Percentiles rank a stretch among this genome's conserved stretches.
phyloP scores from a whole-genome alignment of 2,113 vertebrate genomes.

The Oenanthe oenanthe region DNA sequence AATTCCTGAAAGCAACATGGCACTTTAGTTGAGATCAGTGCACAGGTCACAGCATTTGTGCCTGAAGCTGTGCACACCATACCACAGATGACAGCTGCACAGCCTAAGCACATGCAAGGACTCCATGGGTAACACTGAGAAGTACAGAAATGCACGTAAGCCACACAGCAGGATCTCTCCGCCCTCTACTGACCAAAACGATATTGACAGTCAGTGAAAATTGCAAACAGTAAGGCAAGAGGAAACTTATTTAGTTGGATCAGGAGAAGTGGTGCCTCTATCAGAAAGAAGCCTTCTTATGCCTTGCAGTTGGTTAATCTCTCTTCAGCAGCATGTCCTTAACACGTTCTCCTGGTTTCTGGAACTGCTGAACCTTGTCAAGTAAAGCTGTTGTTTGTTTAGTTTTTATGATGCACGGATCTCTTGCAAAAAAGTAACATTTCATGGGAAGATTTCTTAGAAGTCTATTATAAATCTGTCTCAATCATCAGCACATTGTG shows the following conservation, averaged over 20 bases:
- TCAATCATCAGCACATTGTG: not conserved
- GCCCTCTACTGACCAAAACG: constrained; percentile 72
- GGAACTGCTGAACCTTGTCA: not conserved
- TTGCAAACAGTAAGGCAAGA: not conserved
- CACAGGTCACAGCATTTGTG: not conserved
- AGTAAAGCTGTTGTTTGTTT: not conserved
- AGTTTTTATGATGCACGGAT: not conserved
- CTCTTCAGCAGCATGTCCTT: not conserved
- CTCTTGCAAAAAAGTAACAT: not conserved
- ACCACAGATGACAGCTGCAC: not conserved
- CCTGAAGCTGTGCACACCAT: not conserved
- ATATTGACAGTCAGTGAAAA: not conserved
- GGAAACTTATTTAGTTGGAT: not conserved
- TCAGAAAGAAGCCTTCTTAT: not conserved
- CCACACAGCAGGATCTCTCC: not conserved
- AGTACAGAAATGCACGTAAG: not conserved
- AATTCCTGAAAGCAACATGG: not conserved
- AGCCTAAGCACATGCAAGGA: no score
- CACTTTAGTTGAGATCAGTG: not conserved
- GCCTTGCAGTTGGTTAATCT: not conserved
- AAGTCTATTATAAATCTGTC: not conserved
- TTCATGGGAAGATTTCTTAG: not conserved
- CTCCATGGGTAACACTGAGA: accelerated
- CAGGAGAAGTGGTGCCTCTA: not conserved
- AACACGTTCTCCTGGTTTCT: not conserved